Evolutionary conservation across 2,797 vertebrate species (phyloP), one percentile per base, ranked within the genome.

Genomic region (Mus minutoides): DNA sequence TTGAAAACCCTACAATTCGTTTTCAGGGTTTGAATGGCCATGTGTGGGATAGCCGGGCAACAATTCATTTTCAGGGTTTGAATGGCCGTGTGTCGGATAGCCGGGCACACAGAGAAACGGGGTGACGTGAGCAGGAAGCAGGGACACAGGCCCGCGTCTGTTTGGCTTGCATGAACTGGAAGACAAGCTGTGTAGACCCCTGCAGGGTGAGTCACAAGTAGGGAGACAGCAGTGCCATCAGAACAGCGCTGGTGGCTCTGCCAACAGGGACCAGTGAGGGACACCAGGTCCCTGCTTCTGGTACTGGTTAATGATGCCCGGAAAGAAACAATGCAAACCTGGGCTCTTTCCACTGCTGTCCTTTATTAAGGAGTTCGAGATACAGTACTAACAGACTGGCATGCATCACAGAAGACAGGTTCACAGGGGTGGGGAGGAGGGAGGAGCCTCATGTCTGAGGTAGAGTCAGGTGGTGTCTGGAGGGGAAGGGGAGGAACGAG

Each of bases 301-400:
- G 26, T 46, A 14, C 17, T 88, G 31, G 17, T 43, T 31, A 95
- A 49, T 19, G n/a, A n/a, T 19, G 71, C 43, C 52, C 34, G 92
- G 84, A 43, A 91, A 94, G 97, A 73, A 80, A 73, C 19, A 0
- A 46, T 1, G 4, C n/a, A 14, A 52, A 84, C 43, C 29, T 43
- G 17, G 52, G 90, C 82, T 91, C 97, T 97, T 96, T 98, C 97
- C 98, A 98, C 98, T 93, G 92, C 95, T 96, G 97, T 98, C 98
- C 98, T 99, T 99, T 98, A 99, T 99, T 98, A 97, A 96, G 84
- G 98, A 98, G 97, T 97, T 98, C 96, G 97, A 98, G 98, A 98
- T 98, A 99, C 98, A 98, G 98, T 98, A 98, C 98, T 97, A 96
- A 97, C 97, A 97, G 98, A 98, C 98, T 17, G 84, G 98, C 99